Evolutionary conservation across 92 coral and sea anemone species (phyloP), one percentile per base, ranked within the genome.

Genomic region (Scolanthus callimorphus): DNA sequence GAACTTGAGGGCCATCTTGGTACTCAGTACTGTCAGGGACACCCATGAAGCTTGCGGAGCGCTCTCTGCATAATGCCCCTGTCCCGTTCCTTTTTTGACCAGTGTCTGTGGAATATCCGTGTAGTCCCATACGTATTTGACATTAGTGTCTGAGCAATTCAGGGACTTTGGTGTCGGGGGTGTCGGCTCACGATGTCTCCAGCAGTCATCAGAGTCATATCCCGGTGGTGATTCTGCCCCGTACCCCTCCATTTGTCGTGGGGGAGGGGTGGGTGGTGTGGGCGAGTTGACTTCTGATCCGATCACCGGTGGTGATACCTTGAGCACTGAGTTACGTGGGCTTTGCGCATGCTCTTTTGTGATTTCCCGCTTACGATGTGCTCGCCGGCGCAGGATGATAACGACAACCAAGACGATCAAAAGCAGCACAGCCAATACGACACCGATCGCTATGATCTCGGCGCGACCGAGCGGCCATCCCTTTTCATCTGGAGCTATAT

Each of bases 211-310:
- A 6, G 82, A 72, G 52, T 88, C 98, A 30, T 84, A 90, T 17
- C 90, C 69, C 0, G 95, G 95, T 23, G 95, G 95, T n/a, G n/a
- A n/a, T 12, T 78, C 82, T 2, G 56, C 79, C 17, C 63, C 74
- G 66, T 67, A 84, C 17, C 73, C 83, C 34, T 52, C 89, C 34
- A 87, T 61, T 77, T 76, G 69, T 47, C 98, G 79, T 12, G 96
- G 98, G 51, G 98, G 98, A 77, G 98, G 98, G 47, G 94, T 76
- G 19, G 98, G 98, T 23, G 98, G 98, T 28, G 60, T 66, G 11
- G 94, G 83, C 6, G 96, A 76, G 51, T 68, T 57, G 39, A 88
- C 82, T 2, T 80, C 91, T 12, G 95, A 67, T 12, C 95, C 90
- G 8, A 87, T 81, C 34, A 76, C 94, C 12, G 92, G 88, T 4